These are phyloP conservation scores for Cryptus viduatorius DNA, from an alignment of 2,888 invertebrate genomes.

Conservation along the genomic window DNA sequence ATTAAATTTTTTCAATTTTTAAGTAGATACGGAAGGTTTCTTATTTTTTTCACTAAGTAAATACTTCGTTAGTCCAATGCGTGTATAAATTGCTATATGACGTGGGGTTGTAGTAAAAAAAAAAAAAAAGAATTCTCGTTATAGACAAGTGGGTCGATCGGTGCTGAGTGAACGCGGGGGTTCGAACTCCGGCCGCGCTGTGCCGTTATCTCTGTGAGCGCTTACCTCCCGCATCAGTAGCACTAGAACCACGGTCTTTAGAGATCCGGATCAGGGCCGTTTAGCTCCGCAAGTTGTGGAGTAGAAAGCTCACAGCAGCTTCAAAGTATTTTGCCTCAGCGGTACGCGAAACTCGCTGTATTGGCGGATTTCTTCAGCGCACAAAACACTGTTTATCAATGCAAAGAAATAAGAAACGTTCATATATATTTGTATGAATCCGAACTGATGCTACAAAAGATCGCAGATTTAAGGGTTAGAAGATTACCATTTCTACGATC, in stretches of 20 bases:
- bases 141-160: constrained; percentile 69
- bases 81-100: constrained; percentile 19
- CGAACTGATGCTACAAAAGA: too few relatives aligned
- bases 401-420: too few relatives aligned
- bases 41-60: neutral
- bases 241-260: constrained; percentile 59
- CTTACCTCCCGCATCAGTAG: constrained; percentile 57
- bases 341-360: too few relatives aligned
- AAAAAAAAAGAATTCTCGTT: constrained; percentile 48
- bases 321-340: constrained; percentile 37
- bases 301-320: constrained; percentile 44
- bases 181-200: constrained; percentile 34
- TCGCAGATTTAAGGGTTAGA: too few relatives aligned
- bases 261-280: constrained; percentile 67
- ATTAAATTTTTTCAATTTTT: neutral
- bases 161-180: constrained; percentile 51
- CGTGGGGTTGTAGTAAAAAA: constrained; percentile 16
- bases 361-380: too few relatives aligned
- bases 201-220: constrained; percentile 45
- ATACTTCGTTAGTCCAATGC: constrained; percentile 25
- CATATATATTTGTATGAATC: too few relatives aligned
- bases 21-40: neutral
- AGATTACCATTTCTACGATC: too few relatives aligned
- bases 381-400: too few relatives aligned
- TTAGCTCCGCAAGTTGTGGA: constrained; percentile 43